A percentile compares a stretch with the other conserved stretches of the same genome.
Conservation (phyloP, 2,888 invertebrate species). For the Thumatha senex region DNA sequence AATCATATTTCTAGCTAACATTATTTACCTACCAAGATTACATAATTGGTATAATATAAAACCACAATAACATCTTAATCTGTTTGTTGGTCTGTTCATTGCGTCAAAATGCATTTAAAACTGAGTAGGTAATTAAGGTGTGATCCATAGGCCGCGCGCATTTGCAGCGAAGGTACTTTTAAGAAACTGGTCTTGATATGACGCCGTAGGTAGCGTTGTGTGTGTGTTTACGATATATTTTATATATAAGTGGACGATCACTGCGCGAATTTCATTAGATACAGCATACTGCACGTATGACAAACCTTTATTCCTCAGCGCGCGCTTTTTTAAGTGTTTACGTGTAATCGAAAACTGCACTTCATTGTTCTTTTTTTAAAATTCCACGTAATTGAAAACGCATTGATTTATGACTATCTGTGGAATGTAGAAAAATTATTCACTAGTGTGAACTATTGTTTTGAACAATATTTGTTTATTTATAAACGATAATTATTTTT, state of each 20-base stretch:
- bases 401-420: conserved; percentile 19
- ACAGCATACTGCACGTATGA: conserved; percentile 27
- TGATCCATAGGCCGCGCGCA: not conserved
- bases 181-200: conserved; percentile 33
- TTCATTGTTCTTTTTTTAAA: conserved; percentile 5
- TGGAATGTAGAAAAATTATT: not conserved
- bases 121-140: not conserved
- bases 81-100: not conserved
- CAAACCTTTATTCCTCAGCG: conserved; percentile 23
- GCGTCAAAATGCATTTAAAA: not conserved
- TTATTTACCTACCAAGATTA: no score
- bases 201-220: conserved; percentile 15
- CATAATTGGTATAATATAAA: no score
- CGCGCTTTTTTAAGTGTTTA: conserved; percentile 21
- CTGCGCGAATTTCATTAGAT: conserved; percentile 35
- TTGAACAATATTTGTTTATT: not conserved
- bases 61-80: not conserved
- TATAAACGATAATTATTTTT: not conserved
- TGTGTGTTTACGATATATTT: conserved; percentile 44
- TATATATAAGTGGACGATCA: conserved; percentile 39
- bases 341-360: conserved; percentile 10
- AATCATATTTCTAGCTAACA: no score
- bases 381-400: not conserved
- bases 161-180: not conserved
- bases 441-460: not conserved